A percentile compares a stretch with the other conserved stretches of the same genome.
Evolutionary conservation across 1,140 invertebrate genomes (phyloP).

Genomic region (Mycetomoellerius zeteki): DNA sequence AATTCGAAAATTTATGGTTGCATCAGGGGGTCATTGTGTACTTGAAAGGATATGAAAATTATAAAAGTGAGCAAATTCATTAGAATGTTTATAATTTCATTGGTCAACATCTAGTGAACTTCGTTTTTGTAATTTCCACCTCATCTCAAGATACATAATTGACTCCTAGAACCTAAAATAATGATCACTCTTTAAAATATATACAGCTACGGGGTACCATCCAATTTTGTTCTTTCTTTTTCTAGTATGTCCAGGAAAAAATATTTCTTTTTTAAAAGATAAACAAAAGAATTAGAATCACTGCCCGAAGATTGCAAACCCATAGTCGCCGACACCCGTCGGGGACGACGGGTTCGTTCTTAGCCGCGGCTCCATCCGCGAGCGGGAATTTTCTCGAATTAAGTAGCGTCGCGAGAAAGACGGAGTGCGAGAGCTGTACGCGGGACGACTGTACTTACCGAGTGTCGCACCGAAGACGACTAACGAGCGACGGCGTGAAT

Average conservation of each 20-base stretch:
- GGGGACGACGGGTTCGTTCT: background rate
- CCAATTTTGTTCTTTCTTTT: background rate
- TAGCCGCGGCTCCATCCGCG: background rate
- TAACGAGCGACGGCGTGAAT: conserved; percentile 69
- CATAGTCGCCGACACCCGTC: background rate
- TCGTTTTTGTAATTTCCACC: no score
- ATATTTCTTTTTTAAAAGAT: background rate
- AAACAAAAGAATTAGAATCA: background rate
- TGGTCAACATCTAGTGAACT: no score
- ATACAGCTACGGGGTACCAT: background rate
- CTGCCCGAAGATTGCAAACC: background rate
- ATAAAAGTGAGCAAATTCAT: no score
- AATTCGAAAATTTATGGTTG: background rate
- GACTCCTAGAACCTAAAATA: background rate
- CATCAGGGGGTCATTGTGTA: no score
- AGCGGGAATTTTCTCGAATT: background rate
- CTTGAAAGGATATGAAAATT: no score
- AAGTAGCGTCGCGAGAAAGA: background rate
- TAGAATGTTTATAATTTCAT: no score
- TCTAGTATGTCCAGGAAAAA: background rate
- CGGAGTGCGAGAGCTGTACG: background rate
- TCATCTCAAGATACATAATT: no score
- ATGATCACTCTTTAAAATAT: background rate
- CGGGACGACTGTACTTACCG: conserved; percentile 55
- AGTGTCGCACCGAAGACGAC: conserved; percentile 50